Evolutionary conservation across 2,797 vertebrate genomes (phyloP).

Genomic region (Ambastaia sidthimunki): DNA sequence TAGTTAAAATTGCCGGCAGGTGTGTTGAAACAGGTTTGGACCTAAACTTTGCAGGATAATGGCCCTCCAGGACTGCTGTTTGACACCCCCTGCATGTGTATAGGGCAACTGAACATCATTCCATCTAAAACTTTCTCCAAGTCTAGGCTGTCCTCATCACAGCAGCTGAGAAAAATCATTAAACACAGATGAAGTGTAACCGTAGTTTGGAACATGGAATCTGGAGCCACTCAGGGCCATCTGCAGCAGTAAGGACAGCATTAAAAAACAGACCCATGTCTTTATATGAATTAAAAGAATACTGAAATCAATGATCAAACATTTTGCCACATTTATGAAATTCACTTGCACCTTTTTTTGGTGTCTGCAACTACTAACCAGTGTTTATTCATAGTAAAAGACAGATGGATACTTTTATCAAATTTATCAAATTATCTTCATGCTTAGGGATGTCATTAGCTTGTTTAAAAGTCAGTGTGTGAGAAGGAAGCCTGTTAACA

Average conservation of each 20-base stretch:
- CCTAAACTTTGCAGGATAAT: too few relatives aligned
- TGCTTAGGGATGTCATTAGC: conserved; percentile 34
- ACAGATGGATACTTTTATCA: conserved; percentile 29
- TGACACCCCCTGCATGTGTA: conserved; percentile 2
- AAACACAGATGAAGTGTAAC: not conserved
- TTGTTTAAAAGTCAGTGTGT: conserved; percentile 37
- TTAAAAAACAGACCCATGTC: conserved; percentile 72
- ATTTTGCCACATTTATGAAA: not conserved
- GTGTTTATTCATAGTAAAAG: not conserved
- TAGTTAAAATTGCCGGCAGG: too few relatives aligned
- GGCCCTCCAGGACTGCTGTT: too few relatives aligned
- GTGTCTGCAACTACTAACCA: not conserved
- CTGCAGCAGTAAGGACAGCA: conserved; percentile 14
- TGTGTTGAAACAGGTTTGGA: too few relatives aligned
- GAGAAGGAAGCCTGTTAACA: conserved; percentile 26
- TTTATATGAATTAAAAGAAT: conserved; percentile 88
- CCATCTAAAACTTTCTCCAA: not conserved
- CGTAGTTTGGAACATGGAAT: conserved; percentile 73
- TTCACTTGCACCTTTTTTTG: not conserved
- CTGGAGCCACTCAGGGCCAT: conserved; percentile 69
- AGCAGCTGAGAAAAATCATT: not conserved
- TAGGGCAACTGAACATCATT: conserved; percentile 37
- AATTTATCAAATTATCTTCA: conserved; percentile 46
- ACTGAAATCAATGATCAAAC: conserved; percentile 86
- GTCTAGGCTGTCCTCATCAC: not conserved